Conservation (phyloP, 2,797 vertebrate species). For the Merluccius polli region DNA sequence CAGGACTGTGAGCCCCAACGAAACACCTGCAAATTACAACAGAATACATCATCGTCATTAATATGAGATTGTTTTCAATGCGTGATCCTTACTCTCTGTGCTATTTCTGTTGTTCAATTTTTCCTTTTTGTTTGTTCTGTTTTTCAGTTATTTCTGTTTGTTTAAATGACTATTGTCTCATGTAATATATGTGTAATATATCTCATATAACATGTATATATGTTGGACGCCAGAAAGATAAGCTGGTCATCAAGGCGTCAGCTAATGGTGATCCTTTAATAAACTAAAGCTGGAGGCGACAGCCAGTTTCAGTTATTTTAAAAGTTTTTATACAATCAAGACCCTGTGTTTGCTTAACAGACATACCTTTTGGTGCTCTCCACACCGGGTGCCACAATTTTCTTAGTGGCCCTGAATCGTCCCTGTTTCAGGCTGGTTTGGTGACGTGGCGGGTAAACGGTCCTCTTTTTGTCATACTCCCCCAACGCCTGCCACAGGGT, state of each 20-base stretch:
- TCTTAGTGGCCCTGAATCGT: conserved; percentile 23
- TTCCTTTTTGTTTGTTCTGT: no score
- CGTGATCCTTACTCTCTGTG: no score
- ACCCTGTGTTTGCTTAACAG: no score
- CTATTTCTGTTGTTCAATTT: no score
- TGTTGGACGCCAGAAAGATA: no score
- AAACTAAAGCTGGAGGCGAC: no score
- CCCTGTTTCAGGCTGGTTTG: conserved; percentile 10
- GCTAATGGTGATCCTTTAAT: neutral
- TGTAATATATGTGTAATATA: no score
- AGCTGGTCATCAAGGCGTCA: neutral
- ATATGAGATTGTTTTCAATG: no score
- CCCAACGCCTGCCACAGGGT: neutral
- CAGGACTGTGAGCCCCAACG: conserved; percentile 4
- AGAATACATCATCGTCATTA: neutral
- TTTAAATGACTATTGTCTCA: neutral
- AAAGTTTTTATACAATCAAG: no score
- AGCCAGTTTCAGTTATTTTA: no score
- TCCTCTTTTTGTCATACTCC: conserved; percentile 1
- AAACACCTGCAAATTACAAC: conserved; percentile 16
- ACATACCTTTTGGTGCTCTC: conserved; percentile 21
- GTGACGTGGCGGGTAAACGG: neutral
- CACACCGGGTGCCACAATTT: conserved; percentile 24
- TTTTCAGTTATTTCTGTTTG: no score
- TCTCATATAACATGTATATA: no score